phyloP scores from a whole-genome alignment of 2,797 vertebrate species.

The Acropternis orthonyx region DNA sequence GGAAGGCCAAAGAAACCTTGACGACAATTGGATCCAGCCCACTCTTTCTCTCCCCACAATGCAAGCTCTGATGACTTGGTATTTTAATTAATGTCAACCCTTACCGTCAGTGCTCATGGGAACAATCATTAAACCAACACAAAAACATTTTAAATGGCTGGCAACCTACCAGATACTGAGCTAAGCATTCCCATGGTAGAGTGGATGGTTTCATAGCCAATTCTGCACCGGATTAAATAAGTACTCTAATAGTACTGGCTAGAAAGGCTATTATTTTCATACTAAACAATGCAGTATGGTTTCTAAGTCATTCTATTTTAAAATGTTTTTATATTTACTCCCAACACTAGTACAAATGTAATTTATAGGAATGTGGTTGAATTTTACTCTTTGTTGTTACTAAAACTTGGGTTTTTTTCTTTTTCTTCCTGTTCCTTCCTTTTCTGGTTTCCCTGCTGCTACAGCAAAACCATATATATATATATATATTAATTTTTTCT shows the following conservation, averaged over 20 bases:
- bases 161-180: slow-evolving; percentile 73
- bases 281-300: slow-evolving; percentile 43
- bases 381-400: neutral
- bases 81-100: slow-evolving; percentile 72
- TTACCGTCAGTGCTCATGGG: slow-evolving; percentile 57
- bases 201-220: slow-evolving; percentile 65
- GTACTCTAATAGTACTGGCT: slow-evolving; percentile 55
- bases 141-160: slow-evolving; percentile 76
- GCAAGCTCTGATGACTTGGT: slow-evolving; percentile 70
- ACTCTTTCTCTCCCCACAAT: slow-evolving; percentile 19
- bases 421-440: neutral
- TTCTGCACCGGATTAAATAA: slow-evolving; percentile 71
- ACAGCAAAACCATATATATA: neutral
- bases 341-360: neutral
- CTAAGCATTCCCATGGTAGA: slow-evolving; percentile 70
- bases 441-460: neutral
- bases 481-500: neutral
- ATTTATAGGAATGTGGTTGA: slow-evolving; percentile 10
- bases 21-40: slow-evolving; percentile 56
- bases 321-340: slow-evolving; percentile 59
- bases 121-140: slow-evolving; percentile 70
- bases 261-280: slow-evolving; percentile 59
- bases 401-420: neutral
- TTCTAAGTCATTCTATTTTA: slow-evolving; percentile 53
- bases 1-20: slow-evolving; percentile 47